Base-by-base conservation (phyloP, 2,888 invertebrate species). In the Melipona bicolor region DNA sequence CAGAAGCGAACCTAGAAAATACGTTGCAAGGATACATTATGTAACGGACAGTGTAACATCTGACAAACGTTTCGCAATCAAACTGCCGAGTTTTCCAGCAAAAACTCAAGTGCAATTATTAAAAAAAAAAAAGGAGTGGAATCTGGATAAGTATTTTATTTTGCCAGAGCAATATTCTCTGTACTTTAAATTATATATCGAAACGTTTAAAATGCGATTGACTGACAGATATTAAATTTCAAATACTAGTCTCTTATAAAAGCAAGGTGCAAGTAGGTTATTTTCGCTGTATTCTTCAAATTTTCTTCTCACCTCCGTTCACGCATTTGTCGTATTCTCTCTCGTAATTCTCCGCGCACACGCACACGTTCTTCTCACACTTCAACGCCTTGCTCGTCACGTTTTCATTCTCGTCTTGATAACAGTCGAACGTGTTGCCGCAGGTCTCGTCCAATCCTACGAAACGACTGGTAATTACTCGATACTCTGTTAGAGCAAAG, bases 401-500 rank as follows among this genome's bases (percentile, higher is more conserved):
- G 11, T 74, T 74, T 9, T 59, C 52, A 3, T 84, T 73, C 15
- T 81, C 79, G 3, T 52, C 70, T 52, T 92, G 90, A 32, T 87
- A 90, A 74, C 92, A 92, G 21, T 92, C 91, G 81, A 87, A 71
- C 83, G 80, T 72, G 36, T 52, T 71, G 0, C 43, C 74, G 76
- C 92, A 92, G 2, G 36, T 17, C 1, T 90, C 88, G 3, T 79
- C 91, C 36, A 91, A 49, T 2, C 36, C 92, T 92, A 50, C 3
- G n/a, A 70, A 78, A 21, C 21, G 15, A 36, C 1, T 15, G 5
- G 3, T 3, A 6, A 52, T 36, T 24, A 24, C 27, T 27, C 1
- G 1, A 27, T 27, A 27, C 24, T n/a, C 19, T 0, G n/a, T 15
- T 21, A 5, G 1, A 21, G 15, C 54, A 24, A 5, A 11, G 19